Evolutionary conservation across 2,888 invertebrate species (phyloP).

Genomic region (Parnassius apollo): DNA sequence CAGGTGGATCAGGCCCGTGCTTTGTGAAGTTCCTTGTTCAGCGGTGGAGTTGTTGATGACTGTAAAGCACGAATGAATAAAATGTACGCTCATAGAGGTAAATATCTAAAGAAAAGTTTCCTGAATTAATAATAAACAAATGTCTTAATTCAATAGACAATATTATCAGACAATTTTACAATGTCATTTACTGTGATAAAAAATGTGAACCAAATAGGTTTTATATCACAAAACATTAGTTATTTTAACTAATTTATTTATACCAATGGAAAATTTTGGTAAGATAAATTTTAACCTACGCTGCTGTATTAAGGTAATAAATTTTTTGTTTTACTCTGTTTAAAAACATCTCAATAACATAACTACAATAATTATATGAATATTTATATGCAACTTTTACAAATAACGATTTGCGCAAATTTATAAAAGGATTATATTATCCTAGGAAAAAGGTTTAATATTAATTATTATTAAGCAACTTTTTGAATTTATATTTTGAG

Average conservation of each 20-base stretch:
- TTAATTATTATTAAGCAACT: no score
- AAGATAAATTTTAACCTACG: constrained; percentile 17
- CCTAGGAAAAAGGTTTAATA: no score
- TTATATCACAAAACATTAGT: constrained; percentile 23
- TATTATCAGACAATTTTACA: constrained; percentile 11
- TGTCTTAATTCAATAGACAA: background rate
- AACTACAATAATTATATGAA: constrained; percentile 4
- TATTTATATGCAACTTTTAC: background rate
- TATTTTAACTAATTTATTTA: constrained; percentile 14
- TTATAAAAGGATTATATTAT: no score
- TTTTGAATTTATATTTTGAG: no score
- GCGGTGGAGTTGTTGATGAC: no score
- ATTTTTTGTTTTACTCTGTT: constrained; percentile 3
- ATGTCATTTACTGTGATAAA: constrained; percentile 6
- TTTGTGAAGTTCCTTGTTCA: no score
- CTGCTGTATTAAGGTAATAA: constrained; percentile 13
- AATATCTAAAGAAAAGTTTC: no score
- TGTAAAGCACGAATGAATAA: no score
- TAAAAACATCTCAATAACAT: constrained; percentile 10
- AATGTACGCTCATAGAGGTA: no score
- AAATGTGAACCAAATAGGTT: constrained; percentile 15
- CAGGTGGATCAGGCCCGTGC: no score
- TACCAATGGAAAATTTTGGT: constrained; percentile 22
- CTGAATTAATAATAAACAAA: background rate
- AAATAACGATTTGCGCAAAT: no score